Base-by-base conservation (phyloP, 1,140 invertebrate species). In the Calephelis virginiensis region DNA sequence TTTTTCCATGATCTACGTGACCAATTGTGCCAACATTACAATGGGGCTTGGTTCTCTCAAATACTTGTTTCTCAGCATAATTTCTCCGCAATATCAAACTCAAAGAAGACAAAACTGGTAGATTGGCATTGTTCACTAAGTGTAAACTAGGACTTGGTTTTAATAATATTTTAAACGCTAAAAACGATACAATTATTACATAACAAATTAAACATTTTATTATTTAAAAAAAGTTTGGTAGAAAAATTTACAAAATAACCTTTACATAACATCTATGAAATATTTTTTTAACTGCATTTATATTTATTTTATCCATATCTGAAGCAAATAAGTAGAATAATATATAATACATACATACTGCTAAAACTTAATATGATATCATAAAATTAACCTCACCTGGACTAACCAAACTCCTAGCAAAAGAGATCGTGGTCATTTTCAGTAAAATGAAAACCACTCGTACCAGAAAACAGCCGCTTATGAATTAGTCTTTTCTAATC, bases 1-100 rank as follows among this genome's bases (percentile, higher is more conserved):
- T 99, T 92, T 99, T 99, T 49, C 99, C 99, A 93, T 99, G 99
- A 94, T 99, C 99, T 49, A 99, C 98, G 93, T 99, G 99, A 6
- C 99, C 99, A 85, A 99, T 99, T 0, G 99, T 99, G 12, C 96
- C 99, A 37, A 99, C 95, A 93, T 99, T 99, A 77, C 98, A 97
- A 92, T 99, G 98, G n/a, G 98, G 98, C 86, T 99, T 99, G 45
- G 93, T 94, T 67, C 96, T 92, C 64, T 93, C 88, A 80, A 93
- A 97, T 0, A 97, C 93, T 83, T 95, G 94, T 72, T 97, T 97
- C 71, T 96, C 94, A 9, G 94, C 93, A 87, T 94, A 95, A 77
- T 89, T 87, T 70, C 90, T 86, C 45, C 80, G 68, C 0, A 92
- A 71, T 28, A 88, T 71, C 72, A 89, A 74, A 73, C 82, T 91